Evolutionary conservation across 2,113 vertebrate species (phyloP).

Genomic region (Sciurus niger): DNA sequence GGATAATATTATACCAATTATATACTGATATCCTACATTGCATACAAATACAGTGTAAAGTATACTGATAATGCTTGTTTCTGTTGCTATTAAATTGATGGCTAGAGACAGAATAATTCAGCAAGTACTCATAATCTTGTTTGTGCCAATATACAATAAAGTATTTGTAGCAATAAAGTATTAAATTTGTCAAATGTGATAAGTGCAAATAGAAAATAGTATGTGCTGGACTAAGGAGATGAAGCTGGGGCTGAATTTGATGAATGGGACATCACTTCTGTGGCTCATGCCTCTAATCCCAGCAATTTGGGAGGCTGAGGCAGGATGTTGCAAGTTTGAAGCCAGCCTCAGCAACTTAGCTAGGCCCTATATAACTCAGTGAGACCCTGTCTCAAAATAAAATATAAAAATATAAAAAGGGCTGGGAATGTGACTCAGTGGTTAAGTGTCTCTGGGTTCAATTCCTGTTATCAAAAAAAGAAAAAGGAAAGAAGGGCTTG

Average conservation of each 20-base stretch:
- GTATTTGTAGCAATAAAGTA: not conserved
- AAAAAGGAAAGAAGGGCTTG: not conserved
- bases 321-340: too few species aligned
- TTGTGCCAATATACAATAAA: conserved; percentile 18
- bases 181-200: not conserved
- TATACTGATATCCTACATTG: not conserved
- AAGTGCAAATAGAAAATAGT: not conserved
- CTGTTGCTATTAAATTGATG: conserved; percentile 19
- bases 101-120: conserved; percentile 52
- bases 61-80: conserved; percentile 39
- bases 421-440: too few species aligned
- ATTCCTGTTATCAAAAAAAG: too few species aligned
- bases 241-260: not conserved
- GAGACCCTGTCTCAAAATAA: too few species aligned
- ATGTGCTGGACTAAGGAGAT: not conserved
- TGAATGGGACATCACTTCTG: not conserved
- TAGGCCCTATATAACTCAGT: too few species aligned
- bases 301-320: too few species aligned
- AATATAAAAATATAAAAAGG: too few species aligned
- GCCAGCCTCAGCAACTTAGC: too few species aligned
- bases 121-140: conserved; percentile 10
- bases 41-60: conserved; percentile 25
- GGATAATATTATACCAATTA: not conserved
- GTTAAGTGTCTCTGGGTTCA: too few species aligned
- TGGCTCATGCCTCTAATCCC: too few species aligned